Conservation (phyloP, 2,888 invertebrate genomes). For the Tillus elongatus region DNA sequence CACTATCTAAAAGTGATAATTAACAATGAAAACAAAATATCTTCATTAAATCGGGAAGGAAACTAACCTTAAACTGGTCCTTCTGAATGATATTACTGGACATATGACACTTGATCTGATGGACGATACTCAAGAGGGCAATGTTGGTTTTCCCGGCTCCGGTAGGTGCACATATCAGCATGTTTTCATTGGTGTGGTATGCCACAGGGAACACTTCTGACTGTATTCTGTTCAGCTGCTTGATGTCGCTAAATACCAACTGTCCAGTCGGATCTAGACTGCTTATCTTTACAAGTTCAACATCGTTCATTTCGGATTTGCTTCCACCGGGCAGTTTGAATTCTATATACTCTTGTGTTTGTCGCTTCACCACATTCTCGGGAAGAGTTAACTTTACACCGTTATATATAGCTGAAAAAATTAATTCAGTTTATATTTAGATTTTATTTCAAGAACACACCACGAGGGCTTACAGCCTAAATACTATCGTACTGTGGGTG, state of each 20-base stretch:
- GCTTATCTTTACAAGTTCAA: slow-evolving; percentile 38
- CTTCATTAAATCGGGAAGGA: not conserved
- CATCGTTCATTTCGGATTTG: slow-evolving; percentile 49
- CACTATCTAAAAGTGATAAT: slow-evolving; percentile 59
- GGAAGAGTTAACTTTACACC: slow-evolving; percentile 45
- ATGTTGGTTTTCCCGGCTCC: slow-evolving; percentile 99
- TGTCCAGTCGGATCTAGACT: slow-evolving; percentile 65
- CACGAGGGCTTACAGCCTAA: no score
- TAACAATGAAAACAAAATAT: not conserved
- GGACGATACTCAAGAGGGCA: slow-evolving; percentile 84
- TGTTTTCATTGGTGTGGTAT: slow-evolving; percentile 92
- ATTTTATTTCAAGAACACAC: no score
- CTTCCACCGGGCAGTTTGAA: slow-evolving; percentile 70
- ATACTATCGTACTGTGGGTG: no score
- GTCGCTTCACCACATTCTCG: slow-evolving; percentile 63
- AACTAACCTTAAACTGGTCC: slow-evolving; percentile 79
- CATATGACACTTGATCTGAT: slow-evolving; percentile 80
- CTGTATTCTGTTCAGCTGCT: slow-evolving; percentile 86
- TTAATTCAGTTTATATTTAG: no score
- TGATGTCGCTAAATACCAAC: slow-evolving; percentile 80
- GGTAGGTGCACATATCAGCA: slow-evolving; percentile 96
- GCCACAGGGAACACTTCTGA: slow-evolving; percentile 92
- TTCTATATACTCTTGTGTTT: slow-evolving; percentile 72
- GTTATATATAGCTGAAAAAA: slow-evolving; percentile 29
- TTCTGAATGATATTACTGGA: slow-evolving; percentile 73